Evolutionary conservation across 2,888 invertebrate genomes (phyloP).

Genomic region (Parnassius orleans): DNA sequence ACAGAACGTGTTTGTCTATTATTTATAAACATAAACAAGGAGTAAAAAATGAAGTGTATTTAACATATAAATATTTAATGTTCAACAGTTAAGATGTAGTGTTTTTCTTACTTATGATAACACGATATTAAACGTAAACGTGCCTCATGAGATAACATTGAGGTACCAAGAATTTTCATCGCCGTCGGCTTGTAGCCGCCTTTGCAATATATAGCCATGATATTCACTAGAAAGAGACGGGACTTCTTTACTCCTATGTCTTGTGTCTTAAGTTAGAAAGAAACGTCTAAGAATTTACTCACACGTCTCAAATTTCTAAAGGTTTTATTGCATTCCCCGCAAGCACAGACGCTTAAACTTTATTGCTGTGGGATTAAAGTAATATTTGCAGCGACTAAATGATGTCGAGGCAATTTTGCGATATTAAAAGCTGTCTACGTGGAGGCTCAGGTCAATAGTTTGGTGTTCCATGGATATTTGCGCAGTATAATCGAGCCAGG

Average conservation of each 20-base stretch:
- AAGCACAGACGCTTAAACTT: constrained; percentile 80
- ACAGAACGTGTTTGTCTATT: no score
- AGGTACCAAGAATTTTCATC: constrained; percentile 77
- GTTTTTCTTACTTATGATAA: constrained; percentile 58
- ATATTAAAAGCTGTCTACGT: constrained; percentile 76
- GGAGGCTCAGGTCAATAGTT: constrained; percentile 72
- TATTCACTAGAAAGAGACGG: constrained; percentile 66
- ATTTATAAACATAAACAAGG: not conserved
- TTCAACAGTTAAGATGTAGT: constrained; percentile 24
- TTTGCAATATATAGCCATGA: constrained; percentile 74
- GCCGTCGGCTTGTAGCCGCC: constrained; percentile 67
- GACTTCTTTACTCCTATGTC: constrained; percentile 47
- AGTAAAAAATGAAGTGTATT: not conserved
- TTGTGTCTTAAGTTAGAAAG: constrained; percentile 69
- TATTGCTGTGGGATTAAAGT: constrained; percentile 79
- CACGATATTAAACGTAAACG: constrained; percentile 72
- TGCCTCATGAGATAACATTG: constrained; percentile 74
- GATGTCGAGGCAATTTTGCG: constrained; percentile 75
- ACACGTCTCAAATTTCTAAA: constrained; percentile 70
- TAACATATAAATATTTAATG: constrained; percentile 12
- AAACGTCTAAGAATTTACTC: constrained; percentile 63
- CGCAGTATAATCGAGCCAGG: constrained; percentile 56
- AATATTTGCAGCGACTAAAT: constrained; percentile 79
- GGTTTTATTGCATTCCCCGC: constrained; percentile 79
- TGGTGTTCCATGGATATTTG: constrained; percentile 65